Evolutionary conservation across 2,888 invertebrate species (phyloP).

Genomic region (Apamea sordens): DNA sequence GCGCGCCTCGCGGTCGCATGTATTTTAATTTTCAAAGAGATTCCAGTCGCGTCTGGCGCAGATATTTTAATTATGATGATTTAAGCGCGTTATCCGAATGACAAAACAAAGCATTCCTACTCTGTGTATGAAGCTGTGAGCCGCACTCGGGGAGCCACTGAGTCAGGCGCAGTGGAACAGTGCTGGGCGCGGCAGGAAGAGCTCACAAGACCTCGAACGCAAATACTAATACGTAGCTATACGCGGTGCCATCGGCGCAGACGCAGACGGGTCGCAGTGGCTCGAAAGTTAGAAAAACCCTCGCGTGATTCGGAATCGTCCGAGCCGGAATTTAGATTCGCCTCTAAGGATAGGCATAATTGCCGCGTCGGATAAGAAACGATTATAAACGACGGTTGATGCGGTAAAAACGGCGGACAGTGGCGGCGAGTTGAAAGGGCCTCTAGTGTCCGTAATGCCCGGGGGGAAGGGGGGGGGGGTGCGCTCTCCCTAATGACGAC

Average conservation of each 20-base stretch:
- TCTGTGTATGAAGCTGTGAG: not conserved
- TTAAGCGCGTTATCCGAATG: constrained; percentile 78
- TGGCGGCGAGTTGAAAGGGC: constrained; percentile 72
- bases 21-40: constrained; percentile 82
- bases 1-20: constrained; percentile 51
- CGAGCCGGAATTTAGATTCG: constrained; percentile 68
- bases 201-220: not conserved
- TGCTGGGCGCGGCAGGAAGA: not conserved
- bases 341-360: constrained; percentile 69
- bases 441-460: constrained; percentile 52
- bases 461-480: constrained; percentile 9
- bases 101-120: constrained; percentile 79
- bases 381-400: constrained; percentile 64
- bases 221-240: not conserved
- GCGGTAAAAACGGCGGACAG: constrained; percentile 65
- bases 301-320: constrained; percentile 66
- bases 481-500: constrained; percentile 81
- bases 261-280: not conserved
- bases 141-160: not conserved
- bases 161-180: not conserved
- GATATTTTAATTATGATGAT: constrained; percentile 86
- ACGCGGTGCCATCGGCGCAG: not conserved
- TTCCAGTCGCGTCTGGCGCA: constrained; percentile 74
- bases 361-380: constrained; percentile 63
- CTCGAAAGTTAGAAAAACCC: constrained; percentile 49